These are phyloP conservation scores for Ascaphus truei DNA, from an alignment of 2,113 vertebrate species.

Conservation along the genomic window DNA sequence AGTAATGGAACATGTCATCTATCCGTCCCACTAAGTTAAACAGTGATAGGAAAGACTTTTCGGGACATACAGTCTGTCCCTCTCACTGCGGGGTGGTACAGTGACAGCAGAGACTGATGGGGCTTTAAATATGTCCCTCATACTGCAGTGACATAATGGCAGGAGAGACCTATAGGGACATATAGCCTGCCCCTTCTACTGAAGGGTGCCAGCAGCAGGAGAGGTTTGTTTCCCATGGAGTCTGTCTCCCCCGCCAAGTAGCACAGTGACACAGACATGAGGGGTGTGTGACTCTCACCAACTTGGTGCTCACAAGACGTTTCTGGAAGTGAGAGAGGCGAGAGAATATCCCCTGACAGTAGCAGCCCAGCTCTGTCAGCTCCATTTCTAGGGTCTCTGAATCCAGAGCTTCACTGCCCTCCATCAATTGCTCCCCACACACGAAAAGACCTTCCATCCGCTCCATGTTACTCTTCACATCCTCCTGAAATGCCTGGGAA, in stretches of 20 bases:
- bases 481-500: conserved; percentile 66
- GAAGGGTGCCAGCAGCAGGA: background rate
- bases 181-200: background rate
- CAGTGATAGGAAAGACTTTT: too few species aligned
- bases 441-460: conserved; percentile 61
- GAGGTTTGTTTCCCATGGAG: too few species aligned
- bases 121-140: too few species aligned
- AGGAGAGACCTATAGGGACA: background rate
- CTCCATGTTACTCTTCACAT: conserved; percentile 58
- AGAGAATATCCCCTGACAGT: conserved; percentile 61
- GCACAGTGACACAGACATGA: background rate
- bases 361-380: conserved; percentile 62
- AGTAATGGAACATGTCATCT: too few species aligned
- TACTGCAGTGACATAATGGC: background rate
- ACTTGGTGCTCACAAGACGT: conserved; percentile 73
- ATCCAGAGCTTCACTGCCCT: conserved; percentile 54
- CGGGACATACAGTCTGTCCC: too few species aligned
- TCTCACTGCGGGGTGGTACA: too few species aligned
- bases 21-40: too few species aligned
- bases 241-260: background rate
- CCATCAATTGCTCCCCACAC: conserved; percentile 65
- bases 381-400: conserved; percentile 57
- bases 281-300: conserved; percentile 50
- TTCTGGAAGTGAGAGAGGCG: conserved; percentile 64
- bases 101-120: too few species aligned